These are phyloP conservation scores for Gymnoscopelus microlampas DNA, from an alignment of 2,797 vertebrate species.

Conservation along the genomic window DNA sequence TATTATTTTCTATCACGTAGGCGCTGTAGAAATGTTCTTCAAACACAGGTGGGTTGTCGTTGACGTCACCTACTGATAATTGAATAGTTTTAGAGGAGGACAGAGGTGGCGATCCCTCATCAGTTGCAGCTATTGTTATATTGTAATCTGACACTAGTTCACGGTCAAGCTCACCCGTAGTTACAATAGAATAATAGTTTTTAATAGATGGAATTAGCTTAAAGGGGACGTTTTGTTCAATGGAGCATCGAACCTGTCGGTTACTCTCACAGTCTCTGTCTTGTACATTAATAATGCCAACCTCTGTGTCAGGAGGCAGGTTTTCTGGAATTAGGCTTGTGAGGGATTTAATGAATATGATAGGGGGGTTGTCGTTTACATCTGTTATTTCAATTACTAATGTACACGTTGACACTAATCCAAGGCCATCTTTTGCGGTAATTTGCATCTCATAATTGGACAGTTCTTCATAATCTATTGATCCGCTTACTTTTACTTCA, in stretches of 20 bases:
- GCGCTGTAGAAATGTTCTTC: conserved; percentile 51
- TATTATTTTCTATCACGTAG: conserved; percentile 69
- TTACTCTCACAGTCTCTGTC: conserved; percentile 18
- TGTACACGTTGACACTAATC: conserved; percentile 58
- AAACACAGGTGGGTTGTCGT: conserved; percentile 76
- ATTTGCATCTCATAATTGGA: conserved; percentile 54
- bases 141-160: conserved; percentile 58
- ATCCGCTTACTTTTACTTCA: conserved; percentile 50
- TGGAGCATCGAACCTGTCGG: background rate
- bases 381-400: conserved; percentile 65
- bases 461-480: conserved; percentile 58
- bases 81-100: conserved; percentile 55
- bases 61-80: conserved; percentile 65
- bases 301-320: conserved; percentile 50
- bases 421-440: conserved; percentile 70
- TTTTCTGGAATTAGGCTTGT: conserved; percentile 75
- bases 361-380: conserved; percentile 74
- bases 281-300: conserved; percentile 66
- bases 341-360: conserved; percentile 76
- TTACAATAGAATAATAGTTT: conserved; percentile 31
- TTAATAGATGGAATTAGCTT: too few species aligned
- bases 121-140: conserved; percentile 65
- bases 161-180: too few species aligned
- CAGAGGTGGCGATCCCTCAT: conserved; percentile 58
- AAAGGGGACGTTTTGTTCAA: background rate